Percentiles rank a stretch among this genome's conserved stretches.
These are phyloP conservation scores for Sebastes itinus DNA, from an alignment of 2,797 vertebrate genomes.

Conservation along the genomic window DNA sequence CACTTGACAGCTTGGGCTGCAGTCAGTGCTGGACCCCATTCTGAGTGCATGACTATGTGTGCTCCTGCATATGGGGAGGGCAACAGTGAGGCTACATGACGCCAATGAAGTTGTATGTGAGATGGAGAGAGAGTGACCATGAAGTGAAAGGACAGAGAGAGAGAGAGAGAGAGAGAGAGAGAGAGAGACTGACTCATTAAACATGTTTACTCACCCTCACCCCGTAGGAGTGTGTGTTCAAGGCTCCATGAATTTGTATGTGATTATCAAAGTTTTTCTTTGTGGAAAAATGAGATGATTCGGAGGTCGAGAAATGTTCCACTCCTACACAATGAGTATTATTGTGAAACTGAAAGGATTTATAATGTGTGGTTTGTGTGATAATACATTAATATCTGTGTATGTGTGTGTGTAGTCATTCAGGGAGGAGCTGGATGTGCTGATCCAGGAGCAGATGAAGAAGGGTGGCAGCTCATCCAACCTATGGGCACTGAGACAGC, in stretches of 20 bases:
- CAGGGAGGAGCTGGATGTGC: slow-evolving; percentile 94
- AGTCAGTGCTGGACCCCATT: slow-evolving; percentile 7
- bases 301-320: neutral
- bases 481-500: slow-evolving; percentile 94
- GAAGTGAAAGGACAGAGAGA: neutral
- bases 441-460: slow-evolving; percentile 99
- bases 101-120: neutral
- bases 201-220: slow-evolving; percentile 3
- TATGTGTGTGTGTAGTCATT: slow-evolving; percentile 86
- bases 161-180: no score
- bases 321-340: neutral
- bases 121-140: neutral
- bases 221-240: slow-evolving; percentile 14
- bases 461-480: slow-evolving; percentile 96
- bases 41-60: neutral
- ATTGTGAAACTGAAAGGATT: neutral
- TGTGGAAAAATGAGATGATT: neutral
- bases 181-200: slow-evolving; percentile 22
- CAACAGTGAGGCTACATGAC: neutral
- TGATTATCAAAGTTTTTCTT: neutral
- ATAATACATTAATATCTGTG: neutral
- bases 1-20: slow-evolving; percentile 45
- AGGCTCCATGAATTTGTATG: neutral
- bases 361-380: neutral
- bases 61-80: neutral